Percentiles rank a stretch among this genome's conserved stretches.
Evolutionary conservation across 2,797 vertebrate species (phyloP).

Genomic region (Pseudochromis fuscus): DNA sequence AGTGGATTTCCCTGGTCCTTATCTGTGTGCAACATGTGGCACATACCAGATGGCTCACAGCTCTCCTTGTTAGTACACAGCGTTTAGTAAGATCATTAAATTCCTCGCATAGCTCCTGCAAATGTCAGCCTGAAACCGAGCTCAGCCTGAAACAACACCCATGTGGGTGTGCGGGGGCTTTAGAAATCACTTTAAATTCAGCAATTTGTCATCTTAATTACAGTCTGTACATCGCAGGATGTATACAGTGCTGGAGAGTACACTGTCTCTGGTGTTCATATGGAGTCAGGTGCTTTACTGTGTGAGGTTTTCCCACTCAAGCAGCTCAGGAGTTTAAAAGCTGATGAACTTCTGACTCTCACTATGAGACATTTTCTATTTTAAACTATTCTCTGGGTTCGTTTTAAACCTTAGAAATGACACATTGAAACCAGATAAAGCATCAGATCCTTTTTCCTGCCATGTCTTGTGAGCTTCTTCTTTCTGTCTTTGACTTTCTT

Average conservation of each 20-base stretch:
- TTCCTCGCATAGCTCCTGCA: conserved; percentile 19
- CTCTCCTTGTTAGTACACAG: conserved; percentile 1
- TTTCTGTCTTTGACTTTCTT: conserved; percentile 51
- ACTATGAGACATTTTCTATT: background rate
- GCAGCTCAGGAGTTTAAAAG: background rate
- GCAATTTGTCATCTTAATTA: background rate
- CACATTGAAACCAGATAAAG: conserved; percentile 24
- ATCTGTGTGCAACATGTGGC: conserved; percentile 17
- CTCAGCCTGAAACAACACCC: conserved; percentile 3
- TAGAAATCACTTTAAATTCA: conserved; percentile 13
- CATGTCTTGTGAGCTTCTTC: conserved; percentile 32
- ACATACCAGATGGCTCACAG: conserved; percentile 12
- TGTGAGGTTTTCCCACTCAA: background rate
- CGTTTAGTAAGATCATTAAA: conserved; percentile 13
- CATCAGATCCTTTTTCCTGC: conserved; percentile 7
- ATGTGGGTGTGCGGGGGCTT: background rate
- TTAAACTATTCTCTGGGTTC: background rate
- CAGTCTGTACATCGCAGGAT: background rate
- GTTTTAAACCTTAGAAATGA: conserved; percentile 4
- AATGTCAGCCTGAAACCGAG: conserved; percentile 18
- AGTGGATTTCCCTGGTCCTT: background rate
- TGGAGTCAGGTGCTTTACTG: background rate
- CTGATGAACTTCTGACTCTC: background rate
- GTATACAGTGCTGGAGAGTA: background rate
- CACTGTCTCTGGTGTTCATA: background rate